Evolutionary conservation across 2,113 vertebrate species (phyloP).

Genomic region (Chascanopsetta lugubris): DNA sequence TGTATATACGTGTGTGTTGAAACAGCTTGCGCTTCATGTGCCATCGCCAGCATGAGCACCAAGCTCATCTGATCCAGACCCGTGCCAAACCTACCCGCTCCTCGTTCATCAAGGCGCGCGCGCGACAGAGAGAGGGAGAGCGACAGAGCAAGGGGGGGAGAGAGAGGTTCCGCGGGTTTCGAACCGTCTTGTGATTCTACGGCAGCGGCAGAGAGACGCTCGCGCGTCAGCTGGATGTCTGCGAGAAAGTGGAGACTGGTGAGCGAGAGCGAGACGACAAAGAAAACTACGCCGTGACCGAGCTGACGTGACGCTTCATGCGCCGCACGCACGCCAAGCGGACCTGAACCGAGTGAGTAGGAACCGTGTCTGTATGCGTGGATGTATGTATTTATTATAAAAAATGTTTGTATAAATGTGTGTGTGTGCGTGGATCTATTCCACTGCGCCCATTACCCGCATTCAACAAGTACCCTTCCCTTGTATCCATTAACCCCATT

Average conservation of each 20-base stretch:
- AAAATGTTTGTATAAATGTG: no score
- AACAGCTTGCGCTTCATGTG: conserved; percentile 52
- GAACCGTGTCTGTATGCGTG: conserved; percentile 60
- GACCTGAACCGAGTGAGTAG: conserved; percentile 81
- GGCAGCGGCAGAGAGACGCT: conserved; percentile 17
- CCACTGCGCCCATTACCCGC: conserved; percentile 9
- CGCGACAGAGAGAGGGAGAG: neutral
- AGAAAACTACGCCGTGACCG: conserved; percentile 73
- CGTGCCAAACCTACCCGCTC: conserved; percentile 36
- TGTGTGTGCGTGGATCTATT: conserved; percentile 58
- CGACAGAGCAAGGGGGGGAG: no score
- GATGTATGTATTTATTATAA: neutral
- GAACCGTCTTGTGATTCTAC: neutral
- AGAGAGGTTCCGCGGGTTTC: no score
- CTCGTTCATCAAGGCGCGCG: no score
- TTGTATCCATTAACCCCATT: conserved; percentile 34
- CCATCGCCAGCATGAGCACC: conserved; percentile 73
- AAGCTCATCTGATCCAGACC: neutral
- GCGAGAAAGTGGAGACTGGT: conserved; percentile 59
- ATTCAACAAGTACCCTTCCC: conserved; percentile 82
- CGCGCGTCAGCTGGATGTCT: conserved; percentile 59
- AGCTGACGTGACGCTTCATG: conserved; percentile 68
- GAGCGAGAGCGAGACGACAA: conserved; percentile 43
- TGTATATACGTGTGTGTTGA: no score
- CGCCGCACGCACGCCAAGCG: conserved; percentile 73